Evolutionary conservation across 2,113 vertebrate genomes (phyloP).

Genomic region (Phalacrocorax carbo): DNA sequence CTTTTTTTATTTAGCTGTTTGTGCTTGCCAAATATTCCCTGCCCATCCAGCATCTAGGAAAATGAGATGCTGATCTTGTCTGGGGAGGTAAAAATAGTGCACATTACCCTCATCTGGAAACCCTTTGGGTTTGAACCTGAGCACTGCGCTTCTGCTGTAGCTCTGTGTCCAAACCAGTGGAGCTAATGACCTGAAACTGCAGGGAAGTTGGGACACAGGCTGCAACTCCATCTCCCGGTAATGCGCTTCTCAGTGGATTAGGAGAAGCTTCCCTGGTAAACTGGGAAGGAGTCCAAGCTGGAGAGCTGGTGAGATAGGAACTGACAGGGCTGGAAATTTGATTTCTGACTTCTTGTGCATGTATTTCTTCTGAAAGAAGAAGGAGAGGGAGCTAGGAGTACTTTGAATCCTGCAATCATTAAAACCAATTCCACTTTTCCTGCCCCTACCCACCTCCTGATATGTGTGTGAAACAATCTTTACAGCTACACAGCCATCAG

Average conservation of each 20-base stretch:
- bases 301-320: constrained; percentile 45
- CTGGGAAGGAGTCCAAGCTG: constrained; percentile 51
- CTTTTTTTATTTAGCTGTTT: background rate
- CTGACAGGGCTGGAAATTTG: constrained; percentile 63
- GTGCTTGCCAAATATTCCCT: background rate
- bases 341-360: constrained; percentile 59
- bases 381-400: constrained; percentile 51
- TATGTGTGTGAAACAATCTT: constrained; percentile 74
- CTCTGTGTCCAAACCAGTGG: background rate
- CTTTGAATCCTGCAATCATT: constrained; percentile 75
- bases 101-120: background rate
- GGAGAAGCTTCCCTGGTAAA: constrained; percentile 57
- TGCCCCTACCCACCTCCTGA: constrained; percentile 67
- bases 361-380: constrained; percentile 64
- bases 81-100: background rate
- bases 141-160: background rate
- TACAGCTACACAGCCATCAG: constrained; percentile 75
- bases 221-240: constrained; percentile 6
- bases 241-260: constrained; percentile 18
- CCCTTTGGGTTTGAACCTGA: background rate
- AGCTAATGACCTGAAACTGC: constrained; percentile 15
- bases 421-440: constrained; percentile 73
- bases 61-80: background rate
- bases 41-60: background rate
- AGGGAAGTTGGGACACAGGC: background rate